Conservation (phyloP, 2,888 invertebrate species). For the Herminia tarsipennalis region DNA sequence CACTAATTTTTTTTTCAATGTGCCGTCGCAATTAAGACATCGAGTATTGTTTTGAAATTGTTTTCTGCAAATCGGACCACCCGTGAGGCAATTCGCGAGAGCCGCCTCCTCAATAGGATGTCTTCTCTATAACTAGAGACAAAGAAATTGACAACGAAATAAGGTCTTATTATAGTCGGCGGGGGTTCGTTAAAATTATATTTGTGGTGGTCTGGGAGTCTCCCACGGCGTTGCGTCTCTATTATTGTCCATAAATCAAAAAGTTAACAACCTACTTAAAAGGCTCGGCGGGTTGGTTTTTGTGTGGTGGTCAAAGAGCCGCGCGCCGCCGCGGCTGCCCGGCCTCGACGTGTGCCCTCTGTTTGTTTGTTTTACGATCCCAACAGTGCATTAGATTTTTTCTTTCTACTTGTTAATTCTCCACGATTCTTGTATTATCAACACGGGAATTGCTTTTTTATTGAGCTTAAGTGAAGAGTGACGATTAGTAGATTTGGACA, state of each 20-base stretch:
- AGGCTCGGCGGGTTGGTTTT: slow-evolving; percentile 82
- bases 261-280: slow-evolving; percentile 86
- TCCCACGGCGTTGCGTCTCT: slow-evolving; percentile 85
- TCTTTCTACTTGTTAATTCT: slow-evolving; percentile 75
- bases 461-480: slow-evolving; percentile 49
- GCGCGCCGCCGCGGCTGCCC: slow-evolving; percentile 68
- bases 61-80: slow-evolving; percentile 64
- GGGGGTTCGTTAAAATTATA: slow-evolving; percentile 82
- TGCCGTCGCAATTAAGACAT: slow-evolving; percentile 42
- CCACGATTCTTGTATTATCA: slow-evolving; percentile 78
- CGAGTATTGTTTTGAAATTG: slow-evolving; percentile 49
- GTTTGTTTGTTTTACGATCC: slow-evolving; percentile 84
- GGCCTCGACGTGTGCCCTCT: slow-evolving; percentile 69
- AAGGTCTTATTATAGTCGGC: slow-evolving; percentile 76
- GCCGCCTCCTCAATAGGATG: slow-evolving; percentile 40
- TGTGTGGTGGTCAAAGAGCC: slow-evolving; percentile 81
- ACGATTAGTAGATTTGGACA: slow-evolving; percentile 22
- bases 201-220: slow-evolving; percentile 77
- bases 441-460: slow-evolving; percentile 56
- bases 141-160: slow-evolving; percentile 71
- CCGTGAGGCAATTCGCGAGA: slow-evolving; percentile 56
- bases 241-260: slow-evolving; percentile 86
- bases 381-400: slow-evolving; percentile 82
- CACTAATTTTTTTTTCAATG: slow-evolving; percentile 35
- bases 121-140: slow-evolving; percentile 57